phyloP scores from a whole-genome alignment of 2,113 vertebrate species.

The Gymnarchus niloticus region DNA sequence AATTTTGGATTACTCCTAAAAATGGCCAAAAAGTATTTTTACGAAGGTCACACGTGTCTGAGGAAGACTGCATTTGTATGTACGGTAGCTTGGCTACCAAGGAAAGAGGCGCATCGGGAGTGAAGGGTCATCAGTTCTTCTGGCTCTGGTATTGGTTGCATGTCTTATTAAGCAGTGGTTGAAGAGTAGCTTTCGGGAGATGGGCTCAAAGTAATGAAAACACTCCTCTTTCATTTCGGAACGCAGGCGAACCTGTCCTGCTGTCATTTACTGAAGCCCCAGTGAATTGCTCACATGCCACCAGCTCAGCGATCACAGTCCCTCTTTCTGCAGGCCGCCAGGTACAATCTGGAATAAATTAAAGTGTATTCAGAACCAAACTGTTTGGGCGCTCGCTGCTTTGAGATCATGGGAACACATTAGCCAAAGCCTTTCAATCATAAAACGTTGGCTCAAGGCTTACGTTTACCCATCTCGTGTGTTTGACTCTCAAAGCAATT shows the following conservation, averaged over 20 bases:
- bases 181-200: neutral
- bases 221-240: neutral
- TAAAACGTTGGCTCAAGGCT: neutral
- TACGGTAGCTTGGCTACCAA: neutral
- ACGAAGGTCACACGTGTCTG: neutral
- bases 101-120: no score
- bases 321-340: neutral
- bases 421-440: slow-evolving; percentile 9
- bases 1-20: neutral
- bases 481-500: slow-evolving; percentile 1
- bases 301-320: neutral
- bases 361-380: neutral
- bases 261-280: neutral
- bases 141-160: neutral
- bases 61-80: neutral
- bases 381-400: neutral
- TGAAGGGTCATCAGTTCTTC: neutral
- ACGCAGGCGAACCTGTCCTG: neutral
- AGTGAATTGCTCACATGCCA: neutral
- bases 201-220: neutral
- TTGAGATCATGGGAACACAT: neutral
- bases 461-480: neutral
- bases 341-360: neutral
- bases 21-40: neutral
- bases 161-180: neutral